These are phyloP conservation scores for Pyrgus malvae DNA, from an alignment of 2,888 invertebrate genomes.

Conservation along the genomic window DNA sequence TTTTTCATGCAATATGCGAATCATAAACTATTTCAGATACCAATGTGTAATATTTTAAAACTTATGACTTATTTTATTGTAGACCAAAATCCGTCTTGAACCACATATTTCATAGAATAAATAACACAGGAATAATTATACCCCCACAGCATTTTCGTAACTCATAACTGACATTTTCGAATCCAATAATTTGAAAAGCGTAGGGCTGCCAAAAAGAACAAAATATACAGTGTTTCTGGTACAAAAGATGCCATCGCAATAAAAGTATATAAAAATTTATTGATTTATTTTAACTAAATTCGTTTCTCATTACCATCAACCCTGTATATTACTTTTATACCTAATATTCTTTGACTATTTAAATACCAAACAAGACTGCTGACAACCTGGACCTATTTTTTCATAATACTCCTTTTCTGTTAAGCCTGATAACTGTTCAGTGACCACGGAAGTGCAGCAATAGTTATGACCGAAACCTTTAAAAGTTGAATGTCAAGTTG, in stretches of 20 bases:
- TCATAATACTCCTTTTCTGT: too few relatives aligned
- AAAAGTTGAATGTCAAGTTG: too few relatives aligned
- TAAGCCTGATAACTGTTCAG: too few relatives aligned
- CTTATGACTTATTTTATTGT: conserved; percentile 7
- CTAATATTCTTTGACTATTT: conserved; percentile 20
- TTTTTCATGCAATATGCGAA: not conserved
- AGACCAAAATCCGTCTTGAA: not conserved
- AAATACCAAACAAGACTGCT: conserved; percentile 48
- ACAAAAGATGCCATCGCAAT: conserved; percentile 23
- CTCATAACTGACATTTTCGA: not conserved
- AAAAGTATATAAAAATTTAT: not conserved
- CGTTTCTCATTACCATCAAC: conserved; percentile 37
- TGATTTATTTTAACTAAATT: not conserved
- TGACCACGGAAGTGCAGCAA: too few relatives aligned
- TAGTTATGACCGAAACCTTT: too few relatives aligned
- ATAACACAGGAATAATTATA: conserved; percentile 5
- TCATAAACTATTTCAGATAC: conserved; percentile 1
- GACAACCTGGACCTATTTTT: conserved; percentile 40
- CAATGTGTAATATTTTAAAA: conserved; percentile 1
- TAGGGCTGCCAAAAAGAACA: conserved; percentile 73
- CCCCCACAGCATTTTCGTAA: conserved; percentile 17
- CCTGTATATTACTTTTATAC: conserved; percentile 36
- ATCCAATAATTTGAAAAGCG: conserved; percentile 41
- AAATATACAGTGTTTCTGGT: conserved; percentile 58
- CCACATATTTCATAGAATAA: conserved; percentile 1